Base-by-base conservation (phyloP, 2,888 invertebrate species). In the Hirtodrosophila alboralis region DNA sequence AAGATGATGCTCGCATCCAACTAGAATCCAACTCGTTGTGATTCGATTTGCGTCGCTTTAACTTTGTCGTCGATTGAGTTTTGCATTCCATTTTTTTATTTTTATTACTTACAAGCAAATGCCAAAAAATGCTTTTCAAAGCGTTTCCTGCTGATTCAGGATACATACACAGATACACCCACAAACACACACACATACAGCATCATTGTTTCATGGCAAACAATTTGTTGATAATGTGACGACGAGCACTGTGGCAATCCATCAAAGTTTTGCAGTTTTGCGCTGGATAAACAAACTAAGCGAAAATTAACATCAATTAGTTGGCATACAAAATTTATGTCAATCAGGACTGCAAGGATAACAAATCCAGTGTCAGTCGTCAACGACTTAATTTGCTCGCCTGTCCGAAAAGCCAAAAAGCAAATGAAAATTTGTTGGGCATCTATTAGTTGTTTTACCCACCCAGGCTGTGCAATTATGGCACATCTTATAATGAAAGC, bases 31-130 rank as follows among this genome's bases (percentile, higher is more conserved):
- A 64, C 73, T 77, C 65, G 57, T 60, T 69, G 48, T 60, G 26
- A 74, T 79, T 83, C 80, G 86, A 81, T 86, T 81, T 80, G 71
- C 56, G 81, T 84, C 86, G 66, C 74, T 75, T 86, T 80, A 86
- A 76, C 74, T 71, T 74, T 70, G 52, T 52, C 52, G 58, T 63
- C 75, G 38, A 72, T 72, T 83, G 68, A 57, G 56, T 61, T 81
- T 63, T 41, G 60, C 57, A 57, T 70, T 53, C 40, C 56, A 73
- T 70, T 76, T 72, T 60, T 53, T 75, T 58, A 73, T 70, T 76
- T 72, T 60, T 53, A 79, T 40, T 16, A 30, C 16, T n/a, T 13
- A 30, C 14, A 9, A 34, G 16, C 36, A 6, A 45, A 51, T 43
- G 13, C 6, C 12, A 33, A 61, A 21, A 62, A n/a, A 61, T 64